phyloP scores from a whole-genome alignment of 2,888 invertebrate species.

The Cerceris ruficornis region DNA sequence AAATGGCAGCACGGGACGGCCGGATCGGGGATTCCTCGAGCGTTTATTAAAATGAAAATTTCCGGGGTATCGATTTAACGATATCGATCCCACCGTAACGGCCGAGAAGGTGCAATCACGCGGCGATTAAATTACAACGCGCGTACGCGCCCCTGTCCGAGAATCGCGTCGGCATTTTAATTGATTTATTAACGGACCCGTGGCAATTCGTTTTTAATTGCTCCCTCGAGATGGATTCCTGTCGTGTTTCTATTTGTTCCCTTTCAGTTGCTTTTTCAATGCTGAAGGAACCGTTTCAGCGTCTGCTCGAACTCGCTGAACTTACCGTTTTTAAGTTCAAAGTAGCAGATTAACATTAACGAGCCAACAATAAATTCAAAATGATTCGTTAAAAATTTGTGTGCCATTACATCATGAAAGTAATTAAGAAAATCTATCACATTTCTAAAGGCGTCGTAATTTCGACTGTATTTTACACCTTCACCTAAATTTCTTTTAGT shows the following conservation, averaged over 20 bases:
- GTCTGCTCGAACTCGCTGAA: too few relatives aligned
- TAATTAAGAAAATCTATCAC: too few relatives aligned
- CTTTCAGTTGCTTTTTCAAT: too few relatives aligned
- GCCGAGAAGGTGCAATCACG: not conserved
- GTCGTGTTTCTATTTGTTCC: not conserved
- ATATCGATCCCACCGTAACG: slow-evolving; percentile 18
- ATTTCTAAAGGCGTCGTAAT: too few relatives aligned
- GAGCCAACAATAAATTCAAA: too few relatives aligned
- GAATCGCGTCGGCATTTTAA: slow-evolving; percentile 26
- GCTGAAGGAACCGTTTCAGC: too few relatives aligned
- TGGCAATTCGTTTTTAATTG: slow-evolving; percentile 43
- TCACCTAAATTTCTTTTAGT: too few relatives aligned
- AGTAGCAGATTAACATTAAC: too few relatives aligned
- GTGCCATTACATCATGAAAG: too few relatives aligned
- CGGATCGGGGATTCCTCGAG: slow-evolving; percentile 13
- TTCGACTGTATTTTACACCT: too few relatives aligned
- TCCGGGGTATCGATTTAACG: slow-evolving; percentile 27
- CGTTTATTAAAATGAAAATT: slow-evolving; percentile 27
- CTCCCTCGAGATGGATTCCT: not conserved
- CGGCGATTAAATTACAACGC: slow-evolving; percentile 33
- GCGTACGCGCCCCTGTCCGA: not conserved
- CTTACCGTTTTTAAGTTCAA: too few relatives aligned
- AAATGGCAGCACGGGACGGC: slow-evolving; percentile 15
- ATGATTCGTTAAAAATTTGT: too few relatives aligned
- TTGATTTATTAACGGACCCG: slow-evolving; percentile 33